Evolutionary conservation across 2,797 vertebrate genomes (phyloP), one percentile per base, ranked within the genome.

Genomic region (Chrosomus eos): DNA sequence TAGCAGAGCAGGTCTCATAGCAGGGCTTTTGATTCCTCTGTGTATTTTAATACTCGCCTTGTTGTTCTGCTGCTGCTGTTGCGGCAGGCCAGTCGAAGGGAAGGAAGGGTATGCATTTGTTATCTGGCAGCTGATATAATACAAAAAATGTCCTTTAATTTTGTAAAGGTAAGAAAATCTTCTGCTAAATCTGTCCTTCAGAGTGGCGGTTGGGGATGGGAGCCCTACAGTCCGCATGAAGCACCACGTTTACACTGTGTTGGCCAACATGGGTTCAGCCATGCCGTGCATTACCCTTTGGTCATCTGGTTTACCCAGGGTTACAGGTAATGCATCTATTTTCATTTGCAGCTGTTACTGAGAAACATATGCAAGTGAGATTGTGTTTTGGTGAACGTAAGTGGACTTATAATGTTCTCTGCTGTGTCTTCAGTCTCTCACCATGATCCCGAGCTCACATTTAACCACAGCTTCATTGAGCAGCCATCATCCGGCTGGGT

Each of bases 381-480:
- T 45, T 62, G 23, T 38, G 31, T 26, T 70, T 55, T 23, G 16
- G 36, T 62, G 9, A 16, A 31, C 48, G 6, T 33, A 48, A 80
- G 28, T 60, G 53, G 60, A 55, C 8, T 58, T n/a, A 43, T 43
- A 74, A 76, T 64, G 36, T 82, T 55, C 62, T 85, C 21, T 85
- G 1, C 68, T 58, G 26, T 88, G 76, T 83, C 70, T 33, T 83
- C 91, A 99, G 98, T 99, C 16, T 97, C 97, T 62, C 98, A 99
- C 88, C 98, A 99, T 3, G 98, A 99, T 81, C 91, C 95, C 0
- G 98, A 99, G 90, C 92, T 97, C 74, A 98, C 97, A 78, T 98
- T 99, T 92, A 99, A 97, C 93, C 98, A 98, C 94, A 99, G 98
- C 92, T 99, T 99, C 92, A 99, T 99, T 0, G 98, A 99, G 93